Base-by-base conservation (phyloP, 2,888 invertebrate genomes). In the Blastobasis lacticolella region DNA sequence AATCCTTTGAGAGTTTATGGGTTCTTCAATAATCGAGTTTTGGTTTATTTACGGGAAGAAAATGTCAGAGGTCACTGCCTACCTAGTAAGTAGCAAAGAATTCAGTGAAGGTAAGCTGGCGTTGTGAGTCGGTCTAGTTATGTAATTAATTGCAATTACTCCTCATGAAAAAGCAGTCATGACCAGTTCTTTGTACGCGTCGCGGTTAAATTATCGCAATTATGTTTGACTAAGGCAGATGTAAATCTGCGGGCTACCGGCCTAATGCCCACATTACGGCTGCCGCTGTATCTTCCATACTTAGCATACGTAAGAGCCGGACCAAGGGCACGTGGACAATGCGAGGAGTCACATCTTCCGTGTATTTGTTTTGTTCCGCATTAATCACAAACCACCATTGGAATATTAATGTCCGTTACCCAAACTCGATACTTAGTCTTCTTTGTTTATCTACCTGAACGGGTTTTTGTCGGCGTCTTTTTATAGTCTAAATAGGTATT, bases 321-420 rank as follows among this genome's bases (percentile, higher is more conserved):
- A 60, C 64, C 80, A 85, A 86, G 84, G 86, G 78, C 79, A 66
- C 60, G 63, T 64, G 78, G 81, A 85, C 82, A 85, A 81, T 78
- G 71, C 70, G 64, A 60, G 64, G 61, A 68, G 56, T 67, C 62
- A 60, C 62, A 60, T 73, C 83, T 87, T 87, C 87, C 87, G 79
- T 75, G 81, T 83, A 77, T 78, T 78, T 79, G 78, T 80, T 72
- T 69, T 67, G 71, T 81, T 78, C 81, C 78, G 75, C 72, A 72
- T 78, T 69, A 73, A 75, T 70, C 72, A 69, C 61, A 63, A 63
- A 69, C 69, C 83, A 71, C 71, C 69, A 67, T 69, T 75, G 69
- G 86, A 85, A 87, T 85, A 82, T 81, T 83, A 85, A 86, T 84
- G 75, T 71, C 70, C 61, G 64, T 68, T 71, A 69, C 64, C 70